Evolutionary conservation across 1,140 invertebrate species (phyloP), one percentile per base, ranked within the genome.

Genomic region (Stegodyphus mimosarum): DNA sequence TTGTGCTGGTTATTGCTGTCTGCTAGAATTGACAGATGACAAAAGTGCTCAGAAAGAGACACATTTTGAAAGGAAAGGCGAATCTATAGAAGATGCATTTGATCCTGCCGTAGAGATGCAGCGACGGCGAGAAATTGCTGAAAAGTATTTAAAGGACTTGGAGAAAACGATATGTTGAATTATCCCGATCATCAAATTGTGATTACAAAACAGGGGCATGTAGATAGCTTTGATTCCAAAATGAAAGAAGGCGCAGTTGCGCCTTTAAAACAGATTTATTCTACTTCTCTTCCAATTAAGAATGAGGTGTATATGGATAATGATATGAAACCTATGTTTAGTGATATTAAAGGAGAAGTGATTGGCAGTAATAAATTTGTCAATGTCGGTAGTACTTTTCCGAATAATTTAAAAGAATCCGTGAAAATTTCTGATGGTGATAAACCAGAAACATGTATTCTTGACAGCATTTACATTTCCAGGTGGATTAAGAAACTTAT

Each of bases 391-490:
- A 53, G 71, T 18, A 33, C 2, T 51, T 5, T 13, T 11, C 7
- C 33, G 6, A 51, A 64, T 66, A 11, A 15, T 66, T 11, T 10
- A 3, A 77, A 77, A 64, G 15, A 53, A 6, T 49, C 60, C 15
- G 18, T 6, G 7, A 53, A 18, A 17, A 17, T 53, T 49, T 64
- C 15, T 64, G 6, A 15, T 51, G 49, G n/a, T 7, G 11, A 3
- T 74, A 18, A 13, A 33, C 52, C 10, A 60, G 50, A 81, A 49
- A 63, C 72, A 33, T 67, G 55, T 53, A 10, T 74, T 15, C 50
- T 73, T 63, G 71, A 73, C 48, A 74, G 71, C 15, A 74, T 83
- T 50, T 83, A 83, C 53, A n/a, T 83, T 53, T 66, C 80, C 53
- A 52, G 80, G 50, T 83, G 80, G 80, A 5, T 83, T 50, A 83